Evolutionary conservation across 1,140 invertebrate species (phyloP), one percentile per base, ranked within the genome.

Genomic region (Pseudomyrmex gracilis): DNA sequence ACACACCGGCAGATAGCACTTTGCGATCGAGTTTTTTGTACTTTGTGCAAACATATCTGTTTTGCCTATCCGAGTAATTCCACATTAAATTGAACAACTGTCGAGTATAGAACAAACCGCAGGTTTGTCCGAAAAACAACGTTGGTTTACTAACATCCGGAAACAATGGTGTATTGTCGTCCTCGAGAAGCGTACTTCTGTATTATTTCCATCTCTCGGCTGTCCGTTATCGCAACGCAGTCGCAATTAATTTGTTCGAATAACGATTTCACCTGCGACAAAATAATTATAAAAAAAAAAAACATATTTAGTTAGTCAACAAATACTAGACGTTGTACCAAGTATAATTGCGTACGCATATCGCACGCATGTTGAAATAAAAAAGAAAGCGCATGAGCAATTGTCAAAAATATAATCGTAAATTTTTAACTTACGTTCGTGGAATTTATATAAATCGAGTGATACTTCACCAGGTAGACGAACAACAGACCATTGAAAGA

Each of bases 201-300:
- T 64, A 64, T 34, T 43, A 64, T 64, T 34, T 64, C 13, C 7
- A 68, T 20, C 22, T 68, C 66, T 53, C 17, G 45, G 10, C 1
- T 53, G 10, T 68, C 49, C 13, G 45, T 68, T 68, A 68, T 20
- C 22, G 49, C 22, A 1, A 22, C 22, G 20, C 17, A 68, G 9
- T 68, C 49, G 9, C 3, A 53, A 53, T 12, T 68, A 49, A 68
- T 51, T 68, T 49, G 61, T 34, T 63, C 61, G 5, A 63, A 34
- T 17, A 63, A 63, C 0, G 43, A 34, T 34, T 63, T 63, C 24
- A 63, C 61, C 61, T 43, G 24, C 15, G 8, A 63, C n/a, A 63
- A 63, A 43, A 43, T 7, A 15, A 63, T 1, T n/a, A 34, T 8
- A 8, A 13, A 9, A 43, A 9, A 63, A 34, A 2, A 63, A 34